Percentiles rank a stretch among this genome's conserved stretches.
These are phyloP conservation scores for Rhagoletis zephyria DNA, from an alignment of 1,140 invertebrate species.

Conservation along the genomic window DNA sequence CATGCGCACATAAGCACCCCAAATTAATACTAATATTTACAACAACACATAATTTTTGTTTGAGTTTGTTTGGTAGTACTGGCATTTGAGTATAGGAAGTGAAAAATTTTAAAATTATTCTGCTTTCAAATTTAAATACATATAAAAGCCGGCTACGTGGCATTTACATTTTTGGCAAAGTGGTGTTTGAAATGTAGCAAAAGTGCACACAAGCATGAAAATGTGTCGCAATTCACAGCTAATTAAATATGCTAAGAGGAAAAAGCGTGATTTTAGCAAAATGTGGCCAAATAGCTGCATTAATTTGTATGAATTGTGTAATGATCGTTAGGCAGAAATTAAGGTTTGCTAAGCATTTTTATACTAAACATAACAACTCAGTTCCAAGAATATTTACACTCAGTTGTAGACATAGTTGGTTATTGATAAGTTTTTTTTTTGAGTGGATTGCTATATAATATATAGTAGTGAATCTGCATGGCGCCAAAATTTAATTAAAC, in stretches of 20 bases:
- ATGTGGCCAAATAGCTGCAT: not conserved
- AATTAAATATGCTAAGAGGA: constrained; percentile 13
- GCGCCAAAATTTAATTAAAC: no score
- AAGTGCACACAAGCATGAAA: not conserved
- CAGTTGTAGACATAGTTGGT: no score
- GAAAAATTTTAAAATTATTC: constrained; percentile 12
- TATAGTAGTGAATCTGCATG: no score
- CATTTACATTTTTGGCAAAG: not conserved
- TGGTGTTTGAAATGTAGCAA: not conserved
- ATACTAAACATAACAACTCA: no score
- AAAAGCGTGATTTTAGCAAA: no score
- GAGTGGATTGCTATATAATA: no score
- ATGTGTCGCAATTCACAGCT: constrained; percentile 20
- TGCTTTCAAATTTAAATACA: not conserved
- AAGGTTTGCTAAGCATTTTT: no score
- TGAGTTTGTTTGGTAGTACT: not conserved
- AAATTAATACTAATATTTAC: not conserved
- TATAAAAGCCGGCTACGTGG: not conserved
- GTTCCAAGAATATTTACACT: no score
- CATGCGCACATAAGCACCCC: not conserved
- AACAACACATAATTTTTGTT: not conserved
- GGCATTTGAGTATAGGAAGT: not conserved
- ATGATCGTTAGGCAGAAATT: no score
- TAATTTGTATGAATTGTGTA: not conserved
- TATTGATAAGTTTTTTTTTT: no score